phyloP scores from a whole-genome alignment of 2,888 invertebrate species.

The Tipula lateralis region DNA sequence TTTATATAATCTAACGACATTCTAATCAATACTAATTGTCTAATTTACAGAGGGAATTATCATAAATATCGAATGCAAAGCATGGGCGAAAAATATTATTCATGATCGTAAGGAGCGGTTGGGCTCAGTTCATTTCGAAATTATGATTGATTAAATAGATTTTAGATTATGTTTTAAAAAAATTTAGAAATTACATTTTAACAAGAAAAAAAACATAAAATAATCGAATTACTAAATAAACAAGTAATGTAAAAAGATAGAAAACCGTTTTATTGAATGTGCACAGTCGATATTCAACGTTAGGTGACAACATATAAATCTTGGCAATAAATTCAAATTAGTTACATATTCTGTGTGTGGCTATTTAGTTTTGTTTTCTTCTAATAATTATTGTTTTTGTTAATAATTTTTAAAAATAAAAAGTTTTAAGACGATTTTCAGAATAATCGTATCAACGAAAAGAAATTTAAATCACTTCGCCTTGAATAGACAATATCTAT shows the following conservation, averaged over 20 bases:
- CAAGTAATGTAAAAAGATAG: not conserved
- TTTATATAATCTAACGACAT: not conserved
- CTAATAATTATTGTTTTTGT: not conserved
- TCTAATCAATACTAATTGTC: not conserved
- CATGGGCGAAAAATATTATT: constrained; percentile 64
- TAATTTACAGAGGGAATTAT: constrained; percentile 51
- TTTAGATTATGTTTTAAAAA: not conserved
- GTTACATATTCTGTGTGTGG: not conserved
- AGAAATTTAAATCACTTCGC: not conserved
- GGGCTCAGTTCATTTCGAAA: constrained; percentile 69
- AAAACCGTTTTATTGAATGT: not conserved
- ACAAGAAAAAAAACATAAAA: not conserved
- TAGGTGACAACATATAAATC: not conserved
- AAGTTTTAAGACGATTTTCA: not conserved
- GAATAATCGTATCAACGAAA: not conserved
- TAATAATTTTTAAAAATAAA: not conserved
- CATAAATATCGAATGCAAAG: constrained; percentile 65
- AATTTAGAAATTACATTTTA: not conserved
- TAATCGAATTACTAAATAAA: not conserved
- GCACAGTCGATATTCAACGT: not conserved
- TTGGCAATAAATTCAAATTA: not conserved
- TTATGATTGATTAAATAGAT: constrained; percentile 54
- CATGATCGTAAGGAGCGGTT: constrained; percentile 64
- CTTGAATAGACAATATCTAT: not conserved
- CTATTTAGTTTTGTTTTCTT: not conserved